Percentiles rank a stretch among this genome's conserved stretches.
These are phyloP conservation scores for Pterobdella sp. DNA, from an alignment of 2,888 invertebrate species.

Conservation along the genomic window DNA sequence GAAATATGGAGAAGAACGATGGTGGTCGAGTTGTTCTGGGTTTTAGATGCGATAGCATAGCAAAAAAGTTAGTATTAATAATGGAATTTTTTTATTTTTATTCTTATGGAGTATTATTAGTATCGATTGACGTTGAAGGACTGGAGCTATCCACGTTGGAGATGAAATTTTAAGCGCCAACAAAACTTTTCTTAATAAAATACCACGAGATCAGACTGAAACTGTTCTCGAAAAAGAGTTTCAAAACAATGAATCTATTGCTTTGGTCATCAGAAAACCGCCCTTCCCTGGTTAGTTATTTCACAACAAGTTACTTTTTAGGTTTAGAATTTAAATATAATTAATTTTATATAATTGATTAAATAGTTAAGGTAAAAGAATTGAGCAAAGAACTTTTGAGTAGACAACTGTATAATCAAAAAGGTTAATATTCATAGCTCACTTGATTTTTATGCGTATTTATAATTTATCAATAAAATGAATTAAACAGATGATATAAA, in stretches of 20 bases:
- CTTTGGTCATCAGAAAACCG: conserved; percentile 20
- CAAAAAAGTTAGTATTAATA: background rate
- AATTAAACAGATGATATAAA: too few relatives aligned
- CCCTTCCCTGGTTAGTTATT: background rate
- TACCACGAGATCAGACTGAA: conserved; percentile 17
- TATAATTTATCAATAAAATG: too few relatives aligned
- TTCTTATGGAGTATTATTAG: background rate
- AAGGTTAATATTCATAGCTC: too few relatives aligned
- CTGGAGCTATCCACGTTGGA: conserved; percentile 22
- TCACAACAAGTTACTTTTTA: too few relatives aligned
- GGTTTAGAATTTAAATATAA: too few relatives aligned
- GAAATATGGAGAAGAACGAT: background rate
- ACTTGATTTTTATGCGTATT: too few relatives aligned
- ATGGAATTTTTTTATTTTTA: background rate
- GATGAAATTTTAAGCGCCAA: conserved; percentile 24
- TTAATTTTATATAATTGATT: too few relatives aligned
- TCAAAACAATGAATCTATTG: background rate
- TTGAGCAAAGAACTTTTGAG: too few relatives aligned
- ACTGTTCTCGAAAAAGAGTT: conserved; percentile 15
- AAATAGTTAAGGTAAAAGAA: too few relatives aligned
- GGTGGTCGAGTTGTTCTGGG: background rate
- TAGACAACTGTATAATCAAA: too few relatives aligned
- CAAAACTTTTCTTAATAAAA: background rate
- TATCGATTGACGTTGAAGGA: conserved; percentile 1
- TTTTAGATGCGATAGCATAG: background rate